Conservation (phyloP, 1,140 invertebrate species). For the Dendrolimus punctatus region DNA sequence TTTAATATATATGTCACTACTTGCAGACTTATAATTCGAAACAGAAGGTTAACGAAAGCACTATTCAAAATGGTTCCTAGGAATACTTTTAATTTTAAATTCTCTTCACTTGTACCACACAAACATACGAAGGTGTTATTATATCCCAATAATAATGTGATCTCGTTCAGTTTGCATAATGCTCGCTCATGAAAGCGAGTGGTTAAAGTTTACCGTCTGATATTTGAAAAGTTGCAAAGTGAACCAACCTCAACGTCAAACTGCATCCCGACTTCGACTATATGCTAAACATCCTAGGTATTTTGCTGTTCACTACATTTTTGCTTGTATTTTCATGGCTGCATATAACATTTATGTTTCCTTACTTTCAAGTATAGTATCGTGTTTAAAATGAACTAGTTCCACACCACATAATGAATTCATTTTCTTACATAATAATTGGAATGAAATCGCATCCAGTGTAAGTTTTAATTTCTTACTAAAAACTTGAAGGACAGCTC, state of each 20-base stretch:
- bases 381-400: neutral
- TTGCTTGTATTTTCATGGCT: no score
- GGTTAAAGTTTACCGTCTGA: conserved; percentile 12
- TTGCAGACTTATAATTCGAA: no score
- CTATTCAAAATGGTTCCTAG: neutral
- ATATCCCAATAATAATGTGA: conserved; percentile 45
- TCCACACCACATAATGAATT: no score
- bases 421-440: no score
- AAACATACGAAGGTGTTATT: conserved; percentile 23
- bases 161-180: conserved; percentile 47
- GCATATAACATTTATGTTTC: no score
- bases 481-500: no score
- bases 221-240: conserved; percentile 55
- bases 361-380: neutral
- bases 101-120: conserved; percentile 11
- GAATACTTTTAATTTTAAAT: neutral
- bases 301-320: neutral
- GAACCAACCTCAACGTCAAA: conserved; percentile 12
- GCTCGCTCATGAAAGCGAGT: conserved; percentile 25
- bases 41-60: no score
- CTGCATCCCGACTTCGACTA: neutral
- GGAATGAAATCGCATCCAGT: no score
- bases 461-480: no score
- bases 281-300: neutral
- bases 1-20: no score